These are phyloP conservation scores for Anoncus sp. DNA, from an alignment of 2,888 invertebrate genomes.

Conservation along the genomic window DNA sequence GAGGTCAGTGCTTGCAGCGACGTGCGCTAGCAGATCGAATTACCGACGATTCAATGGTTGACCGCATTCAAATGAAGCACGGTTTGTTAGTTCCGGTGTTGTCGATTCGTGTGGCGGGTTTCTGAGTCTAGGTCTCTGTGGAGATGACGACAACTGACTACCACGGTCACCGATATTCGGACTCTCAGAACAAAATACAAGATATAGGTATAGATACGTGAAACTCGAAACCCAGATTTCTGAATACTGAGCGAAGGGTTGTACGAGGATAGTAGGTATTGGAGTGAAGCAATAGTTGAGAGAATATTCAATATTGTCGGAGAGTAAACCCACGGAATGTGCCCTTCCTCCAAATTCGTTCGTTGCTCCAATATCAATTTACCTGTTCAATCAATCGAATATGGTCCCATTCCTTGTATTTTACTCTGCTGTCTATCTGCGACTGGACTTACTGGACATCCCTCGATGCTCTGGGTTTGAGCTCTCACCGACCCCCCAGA, in stretches of 20 bases:
- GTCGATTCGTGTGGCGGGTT: slow-evolving; percentile 5
- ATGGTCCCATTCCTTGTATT: slow-evolving; percentile 8
- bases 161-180: slow-evolving; percentile 49
- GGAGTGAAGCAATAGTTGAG: slow-evolving; percentile 1
- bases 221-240: slow-evolving; percentile 44
- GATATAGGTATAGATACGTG: slow-evolving; percentile 10
- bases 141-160: slow-evolving; percentile 59
- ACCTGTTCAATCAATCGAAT: slow-evolving; percentile 48
- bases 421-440: not conserved
- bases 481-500: slow-evolving; percentile 6
- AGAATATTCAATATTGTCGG: slow-evolving; percentile 55
- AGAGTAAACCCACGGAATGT: slow-evolving; percentile 28
- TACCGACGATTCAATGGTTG: slow-evolving; percentile 75
- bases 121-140: slow-evolving; percentile 49
- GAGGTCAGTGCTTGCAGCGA: slow-evolving; percentile 52
- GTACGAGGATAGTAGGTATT: not conserved
- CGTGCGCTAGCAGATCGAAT: slow-evolving; percentile 76
- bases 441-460: slow-evolving; percentile 31
- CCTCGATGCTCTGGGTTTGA: slow-evolving; percentile 9
- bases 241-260: slow-evolving; percentile 42
- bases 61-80: slow-evolving; percentile 77
- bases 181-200: slow-evolving; percentile 49
- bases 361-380: slow-evolving; percentile 55
- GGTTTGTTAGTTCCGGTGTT: slow-evolving; percentile 69
- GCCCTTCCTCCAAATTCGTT: slow-evolving; percentile 16